Evolutionary conservation across 2,797 vertebrate species (phyloP).

Genomic region (Manis crassicaudata): DNA sequence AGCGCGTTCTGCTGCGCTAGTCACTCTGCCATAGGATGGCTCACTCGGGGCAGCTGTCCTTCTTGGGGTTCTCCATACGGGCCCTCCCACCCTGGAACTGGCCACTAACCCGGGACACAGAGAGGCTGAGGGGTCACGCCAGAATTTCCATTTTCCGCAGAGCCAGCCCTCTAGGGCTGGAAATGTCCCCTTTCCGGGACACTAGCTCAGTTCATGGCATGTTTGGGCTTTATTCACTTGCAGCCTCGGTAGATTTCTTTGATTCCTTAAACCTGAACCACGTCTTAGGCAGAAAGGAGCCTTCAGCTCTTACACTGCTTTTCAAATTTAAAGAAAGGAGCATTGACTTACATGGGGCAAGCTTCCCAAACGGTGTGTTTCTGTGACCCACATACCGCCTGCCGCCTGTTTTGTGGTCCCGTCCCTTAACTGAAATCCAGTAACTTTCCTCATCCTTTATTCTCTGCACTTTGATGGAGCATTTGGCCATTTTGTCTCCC

Average conservation of each 20-base stretch:
- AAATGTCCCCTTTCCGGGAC: neutral
- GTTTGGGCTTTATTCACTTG: neutral
- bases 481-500: neutral
- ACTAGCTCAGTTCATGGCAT: neutral
- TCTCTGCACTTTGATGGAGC: neutral
- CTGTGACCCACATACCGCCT: neutral
- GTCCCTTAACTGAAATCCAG: neutral
- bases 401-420: neutral
- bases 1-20: neutral
- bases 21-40: neutral
- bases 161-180: neutral
- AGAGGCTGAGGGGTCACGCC: neutral
- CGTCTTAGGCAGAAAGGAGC: neutral
- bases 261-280: neutral
- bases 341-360: neutral
- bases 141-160: neutral
- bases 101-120: neutral
- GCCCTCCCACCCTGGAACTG: neutral
- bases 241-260: neutral
- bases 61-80: constrained; percentile 30
- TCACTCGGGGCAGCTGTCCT: neutral
- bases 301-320: neutral
- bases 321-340: neutral
- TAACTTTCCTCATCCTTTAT: neutral
- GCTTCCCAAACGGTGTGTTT: neutral